Percentiles rank a stretch among this genome's conserved stretches.
Evolutionary conservation across 2,888 invertebrate genomes (phyloP).

Genomic region (Tortrix viridana): DNA sequence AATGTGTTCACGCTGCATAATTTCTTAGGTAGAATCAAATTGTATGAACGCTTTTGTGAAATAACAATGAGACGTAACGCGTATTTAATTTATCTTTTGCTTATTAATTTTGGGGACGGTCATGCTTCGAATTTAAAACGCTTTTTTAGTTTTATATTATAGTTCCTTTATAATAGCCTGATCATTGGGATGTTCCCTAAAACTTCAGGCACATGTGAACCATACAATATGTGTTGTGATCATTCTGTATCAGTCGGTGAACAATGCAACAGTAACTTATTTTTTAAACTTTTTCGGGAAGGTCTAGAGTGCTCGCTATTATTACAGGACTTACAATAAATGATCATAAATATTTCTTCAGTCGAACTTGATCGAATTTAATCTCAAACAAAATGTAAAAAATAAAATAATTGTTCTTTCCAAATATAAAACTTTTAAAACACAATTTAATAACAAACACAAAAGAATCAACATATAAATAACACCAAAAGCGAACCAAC

Average conservation of each 20-base stretch:
- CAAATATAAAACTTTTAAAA: neutral
- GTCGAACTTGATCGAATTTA: too few species aligned
- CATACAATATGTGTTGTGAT: too few species aligned
- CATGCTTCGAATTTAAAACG: conserved; percentile 18
- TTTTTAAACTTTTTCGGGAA: too few species aligned
- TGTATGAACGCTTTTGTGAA: conserved; percentile 59
- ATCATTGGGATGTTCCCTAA: too few species aligned
- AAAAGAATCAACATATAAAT: conserved; percentile 24
- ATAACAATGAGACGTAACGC: conserved; percentile 59
- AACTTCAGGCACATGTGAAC: neutral
- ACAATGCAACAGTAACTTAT: too few species aligned
- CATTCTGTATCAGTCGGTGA: too few species aligned
- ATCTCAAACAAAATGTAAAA: too few species aligned
- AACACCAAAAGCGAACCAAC: conserved; percentile 46
- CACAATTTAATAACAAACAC: conserved; percentile 20
- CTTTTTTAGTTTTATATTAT: neutral
- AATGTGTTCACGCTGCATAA: conserved; percentile 83
- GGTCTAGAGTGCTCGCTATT: too few species aligned
- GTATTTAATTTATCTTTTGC: conserved; percentile 63
- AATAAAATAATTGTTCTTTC: too few species aligned
- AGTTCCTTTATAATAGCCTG: neutral
- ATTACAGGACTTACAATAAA: too few species aligned
- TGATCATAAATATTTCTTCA: too few species aligned
- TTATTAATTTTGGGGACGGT: conserved; percentile 38
- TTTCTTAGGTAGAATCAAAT: conserved; percentile 60